Evolutionary conservation across 37 sponge, comb jelly and placozoan genomes (phyloP).

Genomic region (Eunapius fragilis): DNA sequence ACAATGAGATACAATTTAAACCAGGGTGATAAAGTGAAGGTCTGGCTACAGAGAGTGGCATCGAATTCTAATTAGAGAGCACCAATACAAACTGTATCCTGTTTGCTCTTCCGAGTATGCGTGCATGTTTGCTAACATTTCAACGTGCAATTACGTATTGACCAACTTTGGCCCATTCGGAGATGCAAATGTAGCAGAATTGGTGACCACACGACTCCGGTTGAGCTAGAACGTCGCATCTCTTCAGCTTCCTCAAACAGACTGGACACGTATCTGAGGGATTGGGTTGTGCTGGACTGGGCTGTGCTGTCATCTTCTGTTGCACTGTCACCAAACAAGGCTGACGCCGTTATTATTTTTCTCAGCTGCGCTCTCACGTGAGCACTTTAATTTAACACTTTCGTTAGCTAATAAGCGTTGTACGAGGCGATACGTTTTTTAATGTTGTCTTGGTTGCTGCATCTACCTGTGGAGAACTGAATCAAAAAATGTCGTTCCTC

Average conservation of each 20-base stretch:
- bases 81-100: not conserved
- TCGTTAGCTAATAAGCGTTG: too few relatives aligned
- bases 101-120: not conserved
- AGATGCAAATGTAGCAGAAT: constrained; percentile 80
- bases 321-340: too few relatives aligned
- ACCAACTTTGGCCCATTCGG: constrained; percentile 86
- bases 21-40: not conserved
- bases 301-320: too few relatives aligned
- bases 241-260: constrained; percentile 43
- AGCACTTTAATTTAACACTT: too few relatives aligned
- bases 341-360: too few relatives aligned
- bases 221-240: constrained; percentile 46
- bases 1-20: not conserved
- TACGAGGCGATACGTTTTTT: too few relatives aligned
- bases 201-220: constrained; percentile 62
- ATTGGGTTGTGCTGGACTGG: not conserved
- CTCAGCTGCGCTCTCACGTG: too few relatives aligned
- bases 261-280: constrained; percentile 32
- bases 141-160: not conserved
- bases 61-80: too few relatives aligned
- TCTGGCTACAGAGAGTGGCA: not conserved
- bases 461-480: too few relatives aligned
- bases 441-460: too few relatives aligned
- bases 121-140: not conserved
- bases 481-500: too few relatives aligned